Evolutionary conservation across 2,797 vertebrate species (phyloP), one percentile per base, ranked within the genome.

Genomic region (Esox masquinongy): DNA sequence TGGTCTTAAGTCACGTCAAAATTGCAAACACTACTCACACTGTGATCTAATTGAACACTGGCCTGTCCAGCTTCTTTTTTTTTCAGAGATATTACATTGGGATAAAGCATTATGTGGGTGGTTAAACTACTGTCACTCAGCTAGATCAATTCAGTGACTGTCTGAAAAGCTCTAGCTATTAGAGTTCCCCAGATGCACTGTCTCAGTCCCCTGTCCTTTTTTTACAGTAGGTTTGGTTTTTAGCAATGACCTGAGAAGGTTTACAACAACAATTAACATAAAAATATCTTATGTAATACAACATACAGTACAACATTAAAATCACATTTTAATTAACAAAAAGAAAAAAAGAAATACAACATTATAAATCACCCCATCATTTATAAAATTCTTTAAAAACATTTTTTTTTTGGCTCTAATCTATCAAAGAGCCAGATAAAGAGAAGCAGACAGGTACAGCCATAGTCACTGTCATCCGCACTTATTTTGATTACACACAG

Each of bases 401-500:
- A 34, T 34, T 34, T 34, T 34, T 34, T 34, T 34, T 34, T 34
- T 34, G 34, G 34, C 73, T 74, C 66, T 74, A 74, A 74, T 74
- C 66, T 74, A 68, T 47, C 63, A 74, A 67, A 74, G 47, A 74
- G 73, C 73, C 49, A 53, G 73, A 39, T 67, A 34, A 68, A 51
- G 73, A 49, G 24, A 51, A 17, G 26, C 63, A 74, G 73, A 67
- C 63, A 73, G 50, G 61, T 63, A 39, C 63, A 36, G 43, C 24
- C 73, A 74, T 51, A 61, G n/a, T 74, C 50, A 15, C 71, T 69
- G 71, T 43, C 63, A 59, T 67, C 63, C 36, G 68, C 68, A 74
- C 69, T 79, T 75, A 71, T 75, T 74, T 56, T 72, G 77, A 79
- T 78, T 70, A 77, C 74, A 72, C 5, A 68, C 36, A 24, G 72